Evolutionary conservation across 2,888 invertebrate species (phyloP).

Genomic region (Achlya flavicornis): DNA sequence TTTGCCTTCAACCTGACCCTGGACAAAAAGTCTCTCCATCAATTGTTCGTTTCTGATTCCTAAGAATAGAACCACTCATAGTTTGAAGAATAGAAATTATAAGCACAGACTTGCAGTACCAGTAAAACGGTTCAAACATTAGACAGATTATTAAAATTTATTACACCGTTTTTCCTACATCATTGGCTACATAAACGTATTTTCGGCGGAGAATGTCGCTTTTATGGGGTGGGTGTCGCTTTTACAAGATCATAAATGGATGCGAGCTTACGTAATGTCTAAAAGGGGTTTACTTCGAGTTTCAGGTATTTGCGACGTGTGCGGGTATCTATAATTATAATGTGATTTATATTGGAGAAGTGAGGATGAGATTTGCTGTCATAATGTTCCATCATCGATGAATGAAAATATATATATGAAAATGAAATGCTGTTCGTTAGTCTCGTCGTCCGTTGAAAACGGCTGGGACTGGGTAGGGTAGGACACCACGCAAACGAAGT

Average conservation of each 20-base stretch:
- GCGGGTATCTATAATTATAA: background rate
- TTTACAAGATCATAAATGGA: slow-evolving; percentile 5
- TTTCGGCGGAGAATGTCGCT: slow-evolving; percentile 4
- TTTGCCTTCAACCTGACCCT: no score
- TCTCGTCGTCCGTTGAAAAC: no score
- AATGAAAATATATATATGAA: no score
- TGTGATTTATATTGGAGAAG: background rate
- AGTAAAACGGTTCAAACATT: no score
- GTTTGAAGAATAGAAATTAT: no score
- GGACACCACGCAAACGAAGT: no score
- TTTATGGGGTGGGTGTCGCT: background rate
- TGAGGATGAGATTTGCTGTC: background rate
- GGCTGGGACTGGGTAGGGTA: no score
- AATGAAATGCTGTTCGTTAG: no score
- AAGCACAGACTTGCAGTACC: no score
- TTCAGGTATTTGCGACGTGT: background rate
- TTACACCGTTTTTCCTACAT: background rate
- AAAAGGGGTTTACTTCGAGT: background rate
- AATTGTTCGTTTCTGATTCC: no score
- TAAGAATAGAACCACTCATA: no score
- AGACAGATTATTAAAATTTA: background rate
- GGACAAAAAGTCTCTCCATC: no score
- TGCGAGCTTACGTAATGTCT: background rate
- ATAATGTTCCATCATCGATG: background rate
- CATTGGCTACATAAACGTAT: slow-evolving; percentile 5